Base-by-base conservation (phyloP, 2,888 invertebrate genomes). In the Coenonympha glycerion region DNA sequence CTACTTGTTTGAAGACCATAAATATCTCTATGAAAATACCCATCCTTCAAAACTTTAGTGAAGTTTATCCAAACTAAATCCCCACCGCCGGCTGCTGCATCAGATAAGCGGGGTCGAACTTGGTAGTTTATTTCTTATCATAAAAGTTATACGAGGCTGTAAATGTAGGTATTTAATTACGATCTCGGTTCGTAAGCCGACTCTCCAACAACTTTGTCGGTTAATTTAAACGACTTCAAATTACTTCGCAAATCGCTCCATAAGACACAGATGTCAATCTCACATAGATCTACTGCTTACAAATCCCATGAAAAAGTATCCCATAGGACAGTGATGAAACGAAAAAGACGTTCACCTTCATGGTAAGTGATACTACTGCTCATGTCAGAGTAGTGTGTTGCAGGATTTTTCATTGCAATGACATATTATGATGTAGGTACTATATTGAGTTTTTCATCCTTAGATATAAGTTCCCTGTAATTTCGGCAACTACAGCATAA, bases 101-200 rank as follows among this genome's bases (percentile, higher is more conserved):
- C n/a, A 42, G 46, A 47, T 49, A 19, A 15, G 42, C 45, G 22
- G 26, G 42, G 47, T 26, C n/a, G n/a, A n/a, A n/a, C n/a, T n/a
- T n/a, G 47, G 36, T 52, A 52, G 40, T 55, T 52, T 52, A 52
- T 52, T 24, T 21, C 55, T 49, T 49, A 55, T 53, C 56, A 50
- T 56, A 57, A 59, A 59, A 58, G 52, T 45, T 59, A 56, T 58
- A 59, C 56, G 59, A 55, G 49, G 55, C 54, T 53, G 53, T 58
- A 56, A 59, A 59, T 53, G 52, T 28, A 11, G 40, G 37, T 57
- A 59, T 55, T 59, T 58, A 56, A 59, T 59, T 59, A 53, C 53
- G 40, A 49, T 46, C 55, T 52, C 46, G 24, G 50, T 53, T 47
- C 55, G 46, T 53, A 55, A 55, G 49, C 47, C 49, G 47, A 39